These are phyloP conservation scores for Trissonchulus sp. DNA, from an alignment of 2,888 invertebrate species.

Conservation along the genomic window DNA sequence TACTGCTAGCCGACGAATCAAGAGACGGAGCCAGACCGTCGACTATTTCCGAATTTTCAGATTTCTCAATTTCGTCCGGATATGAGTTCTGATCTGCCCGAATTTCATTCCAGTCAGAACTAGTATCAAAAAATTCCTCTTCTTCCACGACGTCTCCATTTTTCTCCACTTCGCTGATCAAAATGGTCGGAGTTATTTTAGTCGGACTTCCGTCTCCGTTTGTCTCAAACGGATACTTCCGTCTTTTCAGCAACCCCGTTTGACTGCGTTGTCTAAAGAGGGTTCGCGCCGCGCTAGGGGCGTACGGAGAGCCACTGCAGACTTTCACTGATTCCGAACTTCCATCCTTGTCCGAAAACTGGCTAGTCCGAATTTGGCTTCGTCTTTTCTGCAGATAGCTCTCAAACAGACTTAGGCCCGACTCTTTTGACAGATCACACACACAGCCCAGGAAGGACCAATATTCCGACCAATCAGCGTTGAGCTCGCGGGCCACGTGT, in stretches of 20 bases:
- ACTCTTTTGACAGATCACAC: not conserved
- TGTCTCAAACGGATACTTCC: not conserved
- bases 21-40: not conserved
- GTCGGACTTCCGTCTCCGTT: not conserved
- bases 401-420: not conserved
- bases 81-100: not conserved
- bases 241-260: not conserved
- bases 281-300: not conserved
- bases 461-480: not conserved
- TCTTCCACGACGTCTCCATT: not conserved
- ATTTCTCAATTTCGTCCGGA: not conserved
- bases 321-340: not conserved
- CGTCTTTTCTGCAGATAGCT: not conserved
- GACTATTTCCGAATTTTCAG: not conserved
- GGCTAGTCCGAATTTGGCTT: not conserved
- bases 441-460: conserved; percentile 15
- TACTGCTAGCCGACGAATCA: not conserved
- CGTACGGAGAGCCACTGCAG: not conserved
- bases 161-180: not conserved
- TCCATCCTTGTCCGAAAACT: not conserved
- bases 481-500: not conserved
- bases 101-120: too few relatives aligned
- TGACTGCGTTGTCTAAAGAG: not conserved
- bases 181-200: not conserved
- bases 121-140: too few relatives aligned